Conservation (phyloP, 1,140 invertebrate species). For the Yoshiicerus persimilis region DNA sequence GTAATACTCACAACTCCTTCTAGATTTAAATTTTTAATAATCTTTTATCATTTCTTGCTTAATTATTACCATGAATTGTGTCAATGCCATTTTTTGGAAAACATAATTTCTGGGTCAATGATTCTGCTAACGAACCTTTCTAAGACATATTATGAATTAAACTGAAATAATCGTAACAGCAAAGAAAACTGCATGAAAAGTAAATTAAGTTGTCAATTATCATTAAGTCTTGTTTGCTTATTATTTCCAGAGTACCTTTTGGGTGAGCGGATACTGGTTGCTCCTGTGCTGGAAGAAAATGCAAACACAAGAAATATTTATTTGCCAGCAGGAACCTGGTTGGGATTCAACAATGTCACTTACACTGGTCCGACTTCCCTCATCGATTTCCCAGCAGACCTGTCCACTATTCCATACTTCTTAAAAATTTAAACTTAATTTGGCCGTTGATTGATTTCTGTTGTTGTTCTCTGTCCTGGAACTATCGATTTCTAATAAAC, state of each 20-base stretch:
- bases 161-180: too few relatives aligned
- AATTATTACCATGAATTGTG: too few relatives aligned
- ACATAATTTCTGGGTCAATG: too few relatives aligned
- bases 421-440: not conserved
- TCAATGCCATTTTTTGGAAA: too few relatives aligned
- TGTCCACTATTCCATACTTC: not conserved
- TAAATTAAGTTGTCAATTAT: too few relatives aligned
- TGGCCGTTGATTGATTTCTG: not conserved
- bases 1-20: slow-evolving; percentile 32
- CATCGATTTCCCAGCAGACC: not conserved
- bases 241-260: slow-evolving; percentile 71
- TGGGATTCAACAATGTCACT: not conserved
- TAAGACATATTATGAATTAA: too few relatives aligned
- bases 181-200: too few relatives aligned
- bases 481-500: too few relatives aligned
- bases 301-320: slow-evolving; percentile 70
- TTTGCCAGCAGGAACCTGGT: slow-evolving; percentile 66
- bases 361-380: not conserved
- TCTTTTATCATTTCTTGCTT: too few relatives aligned
- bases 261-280: slow-evolving; percentile 80
- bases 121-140: too few relatives aligned
- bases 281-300: slow-evolving; percentile 73
- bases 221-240: too few relatives aligned
- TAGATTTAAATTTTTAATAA: not conserved
- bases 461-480: not conserved